Base-by-base conservation (phyloP, 2,888 invertebrate species). In the Scelioninae gen. 2 region DNA sequence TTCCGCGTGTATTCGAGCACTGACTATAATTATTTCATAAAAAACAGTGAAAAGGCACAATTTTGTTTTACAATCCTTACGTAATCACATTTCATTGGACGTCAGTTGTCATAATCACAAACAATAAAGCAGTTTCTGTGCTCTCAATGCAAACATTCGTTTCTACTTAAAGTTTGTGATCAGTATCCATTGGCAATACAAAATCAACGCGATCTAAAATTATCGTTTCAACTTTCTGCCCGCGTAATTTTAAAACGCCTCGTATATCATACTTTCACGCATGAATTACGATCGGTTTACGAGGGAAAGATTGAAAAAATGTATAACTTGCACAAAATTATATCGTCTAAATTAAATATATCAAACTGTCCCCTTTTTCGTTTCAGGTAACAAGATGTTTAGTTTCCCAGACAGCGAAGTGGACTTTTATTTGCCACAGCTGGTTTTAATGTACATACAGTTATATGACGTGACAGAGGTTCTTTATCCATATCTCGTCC, bases 371-470 rank as follows among this genome's bases (percentile, higher is more conserved):
- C n/a, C 19, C 25, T 52, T 58, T 58, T 41, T 43, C 41, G 58
- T 75, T 78, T 88, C 84, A 92, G 92, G 96, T 76, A 98, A 98
- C 89, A 95, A 96, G 87, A 92, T 99, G 88, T 98, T 98, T 88
- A 96, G 94, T 87, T 98, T 98, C 87, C 92, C 93, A 25, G 91
- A 95, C 86, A 90, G 90, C 77, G 96, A 97, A 79, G 96, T 98
- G 76, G 98, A 99, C 88, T 96, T 98, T 87, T 99, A 98, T 88
- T 91, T 99, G 85, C 98, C 98, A 48, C 99, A 99, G 88, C 88
- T 99, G 83, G 94, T 99, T 82, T 96, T 96, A 82, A 96, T 99
- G 96, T 99, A 98, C 87, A 95, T 98, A 87, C 97, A 98, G 88
- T 96, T 97, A 92, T 94, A 94, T 82, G 98, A 98, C 85, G 93